Percentiles rank a stretch among this genome's conserved stretches.
Evolutionary conservation across 2,888 invertebrate genomes (phyloP).

Genomic region (Lapara coniferarum): DNA sequence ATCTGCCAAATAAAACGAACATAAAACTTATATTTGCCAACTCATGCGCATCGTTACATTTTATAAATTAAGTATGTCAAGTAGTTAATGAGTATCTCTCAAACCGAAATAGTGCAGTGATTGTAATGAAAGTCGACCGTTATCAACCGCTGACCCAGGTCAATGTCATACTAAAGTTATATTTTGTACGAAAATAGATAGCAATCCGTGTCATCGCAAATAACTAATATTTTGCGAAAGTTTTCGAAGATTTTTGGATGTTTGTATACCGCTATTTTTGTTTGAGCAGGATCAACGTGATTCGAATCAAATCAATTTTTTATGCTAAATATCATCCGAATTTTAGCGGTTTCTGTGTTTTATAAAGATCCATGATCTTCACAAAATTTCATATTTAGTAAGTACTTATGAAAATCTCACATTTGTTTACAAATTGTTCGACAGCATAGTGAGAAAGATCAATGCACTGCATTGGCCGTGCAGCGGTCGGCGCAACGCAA

Average conservation of each 20-base stretch:
- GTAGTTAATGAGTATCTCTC: not conserved
- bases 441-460: not conserved
- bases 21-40: too few species aligned
- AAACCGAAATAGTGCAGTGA: not conserved
- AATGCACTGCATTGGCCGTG: constrained; percentile 15
- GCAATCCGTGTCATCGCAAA: too few species aligned
- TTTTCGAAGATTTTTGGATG: not conserved
- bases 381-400: too few species aligned
- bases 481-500: not conserved
- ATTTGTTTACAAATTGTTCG: not conserved
- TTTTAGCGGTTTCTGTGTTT: too few species aligned
- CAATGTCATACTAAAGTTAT: not conserved
- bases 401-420: not conserved
- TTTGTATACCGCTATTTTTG: too few species aligned
- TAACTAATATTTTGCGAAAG: too few species aligned
- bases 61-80: not conserved
- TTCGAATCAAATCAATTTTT: too few species aligned
- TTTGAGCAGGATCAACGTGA: too few species aligned
- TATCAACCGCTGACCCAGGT: not conserved
- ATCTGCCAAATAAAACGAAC: too few species aligned
- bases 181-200: not conserved
- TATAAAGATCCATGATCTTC: too few species aligned
- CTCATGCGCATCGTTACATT: not conserved
- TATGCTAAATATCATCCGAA: too few species aligned
- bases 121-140: constrained; percentile 4